A percentile compares a stretch with the other conserved stretches of the same genome.
Conservation (phyloP, 1,140 invertebrate genomes). For the Eupeodes corollae region DNA sequence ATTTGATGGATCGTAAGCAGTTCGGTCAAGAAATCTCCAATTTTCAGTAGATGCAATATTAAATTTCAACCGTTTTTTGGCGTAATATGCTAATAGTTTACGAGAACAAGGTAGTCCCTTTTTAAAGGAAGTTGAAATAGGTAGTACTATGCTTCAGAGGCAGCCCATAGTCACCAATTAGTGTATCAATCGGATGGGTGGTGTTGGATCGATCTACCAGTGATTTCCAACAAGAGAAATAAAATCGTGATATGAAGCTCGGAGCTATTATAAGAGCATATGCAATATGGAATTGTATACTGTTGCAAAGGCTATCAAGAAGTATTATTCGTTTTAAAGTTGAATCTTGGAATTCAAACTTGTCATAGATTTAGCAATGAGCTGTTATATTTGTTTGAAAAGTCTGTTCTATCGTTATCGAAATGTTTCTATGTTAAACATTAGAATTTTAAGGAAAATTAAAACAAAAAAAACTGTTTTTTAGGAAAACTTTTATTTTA, state of each 20-base stretch:
- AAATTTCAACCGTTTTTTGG: conserved; percentile 81
- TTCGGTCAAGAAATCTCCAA: conserved; percentile 81
- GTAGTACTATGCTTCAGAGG: conserved; percentile 79
- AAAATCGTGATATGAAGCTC: conserved; percentile 89
- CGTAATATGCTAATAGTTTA: conserved; percentile 87
- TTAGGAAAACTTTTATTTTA: no score
- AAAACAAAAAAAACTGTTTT: no score
- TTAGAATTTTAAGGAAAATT: no score
- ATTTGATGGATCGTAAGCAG: conserved; percentile 85
- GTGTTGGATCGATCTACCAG: conserved; percentile 92
- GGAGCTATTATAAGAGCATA: conserved; percentile 97
- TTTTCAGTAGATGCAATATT: conserved; percentile 91
- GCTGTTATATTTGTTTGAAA: neutral
- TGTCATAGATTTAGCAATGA: neutral
- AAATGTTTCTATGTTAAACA: no score
- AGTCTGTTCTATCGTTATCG: no score
- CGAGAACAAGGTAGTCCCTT: conserved; percentile 72
- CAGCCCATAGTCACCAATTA: conserved; percentile 76
- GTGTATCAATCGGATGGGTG: conserved; percentile 96
- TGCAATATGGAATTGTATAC: conserved; percentile 96
- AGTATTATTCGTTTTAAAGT: conserved; percentile 21
- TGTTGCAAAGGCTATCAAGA: conserved; percentile 65
- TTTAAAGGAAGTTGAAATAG: conserved; percentile 90
- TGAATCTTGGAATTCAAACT: neutral
- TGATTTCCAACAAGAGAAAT: conserved; percentile 94